Evolutionary conservation across 2,113 vertebrate species (phyloP).

Genomic region (Anhinga anhinga): DNA sequence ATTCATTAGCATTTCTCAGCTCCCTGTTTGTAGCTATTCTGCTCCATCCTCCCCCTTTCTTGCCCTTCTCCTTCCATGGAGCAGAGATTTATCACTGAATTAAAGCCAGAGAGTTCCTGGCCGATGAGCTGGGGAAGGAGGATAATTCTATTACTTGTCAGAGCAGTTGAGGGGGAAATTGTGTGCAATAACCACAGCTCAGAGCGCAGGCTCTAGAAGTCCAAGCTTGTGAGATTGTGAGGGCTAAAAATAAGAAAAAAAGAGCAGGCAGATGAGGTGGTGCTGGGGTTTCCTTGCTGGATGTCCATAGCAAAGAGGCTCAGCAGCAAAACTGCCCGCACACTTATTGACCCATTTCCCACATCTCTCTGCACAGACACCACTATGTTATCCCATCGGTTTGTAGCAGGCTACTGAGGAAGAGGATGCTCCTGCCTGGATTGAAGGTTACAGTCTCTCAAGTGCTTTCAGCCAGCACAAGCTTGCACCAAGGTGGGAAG

Average conservation of each 20-base stretch:
- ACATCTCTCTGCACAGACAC: accelerated
- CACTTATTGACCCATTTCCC: no score
- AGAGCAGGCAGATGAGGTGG: not conserved
- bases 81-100: conserved; percentile 16
- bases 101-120: not conserved
- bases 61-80: not conserved
- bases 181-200: not conserved
- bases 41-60: not conserved
- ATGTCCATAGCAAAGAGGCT: not conserved
- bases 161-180: not conserved
- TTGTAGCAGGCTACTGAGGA: not conserved
- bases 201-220: not conserved
- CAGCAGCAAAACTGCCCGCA: not conserved
- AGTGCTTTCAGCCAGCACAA: not conserved
- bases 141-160: conserved; percentile 42
- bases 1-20: conserved; percentile 42
- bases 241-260: accelerated
- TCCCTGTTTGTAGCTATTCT: not conserved
- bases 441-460: not conserved
- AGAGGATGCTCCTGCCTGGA: not conserved
- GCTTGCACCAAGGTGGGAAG: not conserved
- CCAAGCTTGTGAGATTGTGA: not conserved
- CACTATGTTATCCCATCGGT: accelerated
- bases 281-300: not conserved
- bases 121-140: not conserved